Evolutionary conservation across 2,797 vertebrate species (phyloP), one percentile per base, ranked within the genome.

Genomic region (Rhyacichthys aspro): DNA sequence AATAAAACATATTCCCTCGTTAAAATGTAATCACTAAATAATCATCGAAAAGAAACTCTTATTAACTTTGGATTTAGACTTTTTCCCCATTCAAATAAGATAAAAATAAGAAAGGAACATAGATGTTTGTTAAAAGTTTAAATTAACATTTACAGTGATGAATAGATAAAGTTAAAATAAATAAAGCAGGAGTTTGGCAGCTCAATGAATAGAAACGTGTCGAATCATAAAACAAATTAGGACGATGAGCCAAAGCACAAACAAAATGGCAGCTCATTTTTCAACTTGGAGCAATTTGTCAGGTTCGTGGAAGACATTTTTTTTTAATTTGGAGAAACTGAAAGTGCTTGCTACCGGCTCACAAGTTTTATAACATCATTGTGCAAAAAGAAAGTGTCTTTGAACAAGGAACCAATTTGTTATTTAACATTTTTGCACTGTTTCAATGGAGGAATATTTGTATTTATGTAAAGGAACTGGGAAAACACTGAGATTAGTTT

Each of bases 171-270:
- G 52, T 59, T 69, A 70, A 79, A 78, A 83, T 80, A 82, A 88
- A 89, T 81, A 79, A 55, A 61, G 43, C 60, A 73, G 32, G 23
- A 57, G 53, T 66, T 77, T 71, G 74, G 81, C 87, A 86, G 55
- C 55, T 59, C 48, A 50, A 11, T 45, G 32, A 74, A 9, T 43
- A 63, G 59, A 49, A 32, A 33, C 56, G 8, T n/a, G 41, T 55
- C 17, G 41, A 33, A 17, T 9, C 5, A 23, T 16, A 33, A 16
- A 14, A 55, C 17, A 23, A 54, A 43, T 60, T 8, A 9, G 16
- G 18, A 32, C 10, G 54, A 42, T 39, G 10, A 50, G 37, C 23
- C 38, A 63, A 73, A 55, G 37, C 60, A 65, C 11, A 34, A 19
- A 47, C 18, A 43, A 8, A 37, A 3, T n/a, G 19, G 15, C 11